phyloP scores from a whole-genome alignment of 2,113 vertebrate genomes.

The Megatriorchis doriae region DNA sequence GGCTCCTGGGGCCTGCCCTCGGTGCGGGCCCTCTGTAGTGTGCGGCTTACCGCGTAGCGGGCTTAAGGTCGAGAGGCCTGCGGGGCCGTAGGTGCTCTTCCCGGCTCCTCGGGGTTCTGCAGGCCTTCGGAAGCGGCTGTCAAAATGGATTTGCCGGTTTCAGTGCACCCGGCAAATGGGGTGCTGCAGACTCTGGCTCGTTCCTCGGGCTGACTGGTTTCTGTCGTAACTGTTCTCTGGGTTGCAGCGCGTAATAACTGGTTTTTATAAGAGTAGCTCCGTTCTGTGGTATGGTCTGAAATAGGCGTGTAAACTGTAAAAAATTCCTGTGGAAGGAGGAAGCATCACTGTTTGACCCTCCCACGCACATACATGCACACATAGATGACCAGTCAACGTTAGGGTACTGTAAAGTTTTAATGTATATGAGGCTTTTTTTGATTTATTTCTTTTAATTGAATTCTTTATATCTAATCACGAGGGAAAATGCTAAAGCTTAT shows the following conservation, averaged over 20 bases:
- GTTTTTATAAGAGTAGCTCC: rapidly evolving
- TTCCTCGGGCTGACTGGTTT: rapidly evolving
- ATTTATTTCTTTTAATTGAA: not conserved
- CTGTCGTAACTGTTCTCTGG: rapidly evolving
- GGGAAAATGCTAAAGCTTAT: not conserved
- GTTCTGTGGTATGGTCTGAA: not conserved
- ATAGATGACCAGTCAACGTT: rapidly evolving
- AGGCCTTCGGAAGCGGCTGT: too few relatives aligned
- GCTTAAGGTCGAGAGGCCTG: not conserved
- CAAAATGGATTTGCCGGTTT: rapidly evolving
- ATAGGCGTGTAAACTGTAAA: not conserved
- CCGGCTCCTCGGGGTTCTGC: not conserved
- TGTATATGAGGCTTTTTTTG: rapidly evolving
- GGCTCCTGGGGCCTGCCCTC: not conserved
- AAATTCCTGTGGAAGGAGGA: rapidly evolving
- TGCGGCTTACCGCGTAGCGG: rapidly evolving
- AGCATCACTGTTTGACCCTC: rapidly evolving
- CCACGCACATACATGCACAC: rapidly evolving
- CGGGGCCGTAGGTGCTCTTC: rapidly evolving
- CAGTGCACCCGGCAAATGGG: rapidly evolving
- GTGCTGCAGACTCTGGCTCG: rapidly evolving
- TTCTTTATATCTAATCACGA: rapidly evolving
- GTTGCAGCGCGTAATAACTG: rapidly evolving
- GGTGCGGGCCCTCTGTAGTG: rapidly evolving
- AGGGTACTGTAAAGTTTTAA: not conserved